These are phyloP conservation scores for Anarsia innoxiella DNA, from an alignment of 2,888 invertebrate genomes.

Conservation along the genomic window DNA sequence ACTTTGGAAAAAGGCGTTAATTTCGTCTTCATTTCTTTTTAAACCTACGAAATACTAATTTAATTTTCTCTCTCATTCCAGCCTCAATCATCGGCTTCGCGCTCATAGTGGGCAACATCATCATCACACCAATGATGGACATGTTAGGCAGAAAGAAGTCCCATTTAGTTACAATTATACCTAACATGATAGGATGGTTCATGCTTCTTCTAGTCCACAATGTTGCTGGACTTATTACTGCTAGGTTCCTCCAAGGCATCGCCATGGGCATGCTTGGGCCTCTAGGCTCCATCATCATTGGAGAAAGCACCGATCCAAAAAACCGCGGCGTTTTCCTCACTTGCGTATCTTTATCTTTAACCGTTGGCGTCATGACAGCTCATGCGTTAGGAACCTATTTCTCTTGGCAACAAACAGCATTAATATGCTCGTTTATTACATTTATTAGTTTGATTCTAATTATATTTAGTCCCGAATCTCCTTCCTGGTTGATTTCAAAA, in stretches of 20 bases:
- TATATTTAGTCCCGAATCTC: conserved; percentile 78
- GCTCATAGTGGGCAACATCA: conserved; percentile 74
- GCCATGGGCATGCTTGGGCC: conserved; percentile 75
- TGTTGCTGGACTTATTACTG: conserved; percentile 58
- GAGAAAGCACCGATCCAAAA: conserved; percentile 75
- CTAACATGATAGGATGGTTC: conserved; percentile 76
- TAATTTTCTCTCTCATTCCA: conserved; percentile 45
- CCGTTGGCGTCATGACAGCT: conserved; percentile 77
- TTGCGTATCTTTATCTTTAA: conserved; percentile 75
- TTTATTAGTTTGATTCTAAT: conserved; percentile 69
- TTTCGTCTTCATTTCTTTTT: too few relatives aligned
- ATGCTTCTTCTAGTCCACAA: conserved; percentile 63
- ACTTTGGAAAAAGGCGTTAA: too few relatives aligned
- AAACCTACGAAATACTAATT: too few relatives aligned
- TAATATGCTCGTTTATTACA: conserved; percentile 67
- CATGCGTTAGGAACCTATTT: conserved; percentile 78
- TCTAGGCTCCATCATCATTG: conserved; percentile 72
- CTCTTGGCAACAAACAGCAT: conserved; percentile 74
- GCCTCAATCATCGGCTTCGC: conserved; percentile 78
- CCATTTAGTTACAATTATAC: conserved; percentile 69
- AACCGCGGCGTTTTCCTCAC: conserved; percentile 78
- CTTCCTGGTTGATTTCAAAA: conserved; percentile 78
- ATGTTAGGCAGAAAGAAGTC: conserved; percentile 72
- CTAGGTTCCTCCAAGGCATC: conserved; percentile 71
- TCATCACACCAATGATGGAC: conserved; percentile 74